Percentiles rank a stretch among this genome's conserved stretches.
Conservation (phyloP, 1,140 invertebrate genomes). For the Caenorhabditis tropicalis region DNA sequence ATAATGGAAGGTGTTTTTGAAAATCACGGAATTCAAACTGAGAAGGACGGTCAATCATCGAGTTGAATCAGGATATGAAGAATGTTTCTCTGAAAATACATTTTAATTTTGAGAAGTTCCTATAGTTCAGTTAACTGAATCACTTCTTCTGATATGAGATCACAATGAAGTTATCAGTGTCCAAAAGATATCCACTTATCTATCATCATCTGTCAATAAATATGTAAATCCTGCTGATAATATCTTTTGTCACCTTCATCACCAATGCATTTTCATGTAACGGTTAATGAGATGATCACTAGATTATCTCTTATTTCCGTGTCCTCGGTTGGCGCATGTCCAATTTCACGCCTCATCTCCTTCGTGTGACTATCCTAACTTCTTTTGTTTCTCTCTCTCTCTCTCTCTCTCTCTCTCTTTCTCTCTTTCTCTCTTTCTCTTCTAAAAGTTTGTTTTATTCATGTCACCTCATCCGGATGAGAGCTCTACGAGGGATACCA, state of each 20-base stretch:
- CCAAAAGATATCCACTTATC: too few species aligned
- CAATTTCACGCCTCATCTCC: slow-evolving; percentile 42
- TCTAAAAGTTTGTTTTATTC: slow-evolving; percentile 26
- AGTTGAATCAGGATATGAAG: too few species aligned
- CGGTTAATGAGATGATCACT: slow-evolving; percentile 28
- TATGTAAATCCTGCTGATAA: not conserved
- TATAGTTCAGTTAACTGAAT: too few species aligned
- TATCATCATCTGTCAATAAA: not conserved
- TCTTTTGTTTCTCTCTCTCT: not conserved
- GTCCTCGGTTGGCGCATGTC: slow-evolving; percentile 34
- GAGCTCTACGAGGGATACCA: not conserved
- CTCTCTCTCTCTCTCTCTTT: not conserved
- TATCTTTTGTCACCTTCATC: not conserved
- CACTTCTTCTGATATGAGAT: too few species aligned
- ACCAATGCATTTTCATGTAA: not conserved
- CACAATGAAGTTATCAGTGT: not conserved
- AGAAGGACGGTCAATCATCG: too few species aligned
- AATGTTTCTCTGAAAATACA: too few species aligned
- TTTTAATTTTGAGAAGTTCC: too few species aligned
- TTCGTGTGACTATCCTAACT: slow-evolving; percentile 26
- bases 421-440: too few species aligned
- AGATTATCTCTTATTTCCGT: slow-evolving; percentile 37
- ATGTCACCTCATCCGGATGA: slow-evolving; percentile 14
- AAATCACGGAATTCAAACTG: too few species aligned
- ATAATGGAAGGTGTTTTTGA: not conserved